These are phyloP conservation scores for Euthynnus affinis DNA, from an alignment of 2,797 vertebrate genomes.

Conservation along the genomic window DNA sequence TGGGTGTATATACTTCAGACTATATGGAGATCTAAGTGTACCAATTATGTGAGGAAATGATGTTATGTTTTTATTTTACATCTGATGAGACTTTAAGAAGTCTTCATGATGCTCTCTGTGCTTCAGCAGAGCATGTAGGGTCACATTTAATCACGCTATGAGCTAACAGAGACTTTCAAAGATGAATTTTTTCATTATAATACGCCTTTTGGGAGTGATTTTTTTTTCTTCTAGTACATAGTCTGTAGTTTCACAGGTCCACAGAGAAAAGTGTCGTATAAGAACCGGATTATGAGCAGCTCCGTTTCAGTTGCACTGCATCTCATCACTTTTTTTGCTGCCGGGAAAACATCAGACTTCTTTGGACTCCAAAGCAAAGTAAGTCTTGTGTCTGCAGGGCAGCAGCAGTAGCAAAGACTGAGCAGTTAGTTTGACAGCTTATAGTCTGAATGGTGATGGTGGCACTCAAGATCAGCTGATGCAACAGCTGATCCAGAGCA, in stretches of 20 bases:
- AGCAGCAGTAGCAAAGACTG: not conserved
- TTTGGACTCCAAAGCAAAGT: not conserved
- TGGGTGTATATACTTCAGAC: too few relatives aligned
- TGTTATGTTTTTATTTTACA: not conserved
- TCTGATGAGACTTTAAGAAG: too few relatives aligned
- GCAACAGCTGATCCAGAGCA: not conserved
- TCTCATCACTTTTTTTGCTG: slow-evolving; percentile 23
- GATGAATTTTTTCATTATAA: slow-evolving; percentile 30
- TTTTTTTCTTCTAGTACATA: not conserved
- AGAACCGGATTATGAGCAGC: slow-evolving; percentile 20
- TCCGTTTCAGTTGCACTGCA: slow-evolving; percentile 16
- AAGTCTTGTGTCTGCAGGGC: not conserved
- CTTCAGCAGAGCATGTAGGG: not conserved
- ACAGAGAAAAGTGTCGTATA: not conserved
- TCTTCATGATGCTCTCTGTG: not conserved
- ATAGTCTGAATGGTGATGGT: not conserved
- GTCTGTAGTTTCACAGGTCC: not conserved
- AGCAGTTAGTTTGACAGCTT: not conserved
- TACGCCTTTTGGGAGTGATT: slow-evolving; percentile 5
- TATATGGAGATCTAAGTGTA: not conserved
- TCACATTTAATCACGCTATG: slow-evolving; percentile 3
- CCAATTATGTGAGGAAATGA: not conserved
- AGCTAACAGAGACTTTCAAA: not conserved
- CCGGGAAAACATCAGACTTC: not conserved
- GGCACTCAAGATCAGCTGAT: not conserved